Base-by-base conservation (phyloP, 2,797 vertebrate species). In the Alectoris magna region DNA sequence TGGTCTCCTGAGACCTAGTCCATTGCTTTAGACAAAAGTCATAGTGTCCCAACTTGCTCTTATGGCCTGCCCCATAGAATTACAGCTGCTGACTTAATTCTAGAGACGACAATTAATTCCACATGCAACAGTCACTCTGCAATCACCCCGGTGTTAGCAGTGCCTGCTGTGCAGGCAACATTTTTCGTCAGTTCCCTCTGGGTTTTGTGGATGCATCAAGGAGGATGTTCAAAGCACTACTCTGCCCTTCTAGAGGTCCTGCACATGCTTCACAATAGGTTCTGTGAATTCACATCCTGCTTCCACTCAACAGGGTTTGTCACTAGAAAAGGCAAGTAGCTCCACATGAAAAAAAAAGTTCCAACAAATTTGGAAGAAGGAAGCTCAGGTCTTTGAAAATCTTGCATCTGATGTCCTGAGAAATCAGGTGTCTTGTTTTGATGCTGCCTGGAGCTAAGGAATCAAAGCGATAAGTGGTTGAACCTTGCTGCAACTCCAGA, bases 231-330 rank as follows among this genome's bases (percentile, higher is more conserved):
- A 31, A 60, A 29, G 53, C 24, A n/a, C 6, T 31, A 53, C 27
- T 51, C 21, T 59, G 62, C 21, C 21, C 41, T 0, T 27, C 0
- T 8, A 34, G 39, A 36, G 13, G 73, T 70, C 23, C n/a, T 77
- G 49, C 29, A 44, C 17, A 19, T 23, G n/a, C 14, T 31, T 72
- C 1, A 0, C 38, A 53, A 22, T 3, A n/a, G n/a, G 36, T 7
- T 22, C 7, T 27, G 3, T 29, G 39, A 51, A 3, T 73, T 78
- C 51, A 29, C 38, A 80, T 46, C 18, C n/a, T 31, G 4, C 31
- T 39, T 69, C 79, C 27, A 48, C 9, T 15, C 26, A 79, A 78
- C 27, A 70, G 15, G 9, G n/a, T 18, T 59, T 76, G n/a, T 26
- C 5, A 44, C 7, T 23, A 56, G 17, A 72, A 87, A 82, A 62